phyloP scores from a whole-genome alignment of 2,888 invertebrate genomes.

The Bellardia pandia region DNA sequence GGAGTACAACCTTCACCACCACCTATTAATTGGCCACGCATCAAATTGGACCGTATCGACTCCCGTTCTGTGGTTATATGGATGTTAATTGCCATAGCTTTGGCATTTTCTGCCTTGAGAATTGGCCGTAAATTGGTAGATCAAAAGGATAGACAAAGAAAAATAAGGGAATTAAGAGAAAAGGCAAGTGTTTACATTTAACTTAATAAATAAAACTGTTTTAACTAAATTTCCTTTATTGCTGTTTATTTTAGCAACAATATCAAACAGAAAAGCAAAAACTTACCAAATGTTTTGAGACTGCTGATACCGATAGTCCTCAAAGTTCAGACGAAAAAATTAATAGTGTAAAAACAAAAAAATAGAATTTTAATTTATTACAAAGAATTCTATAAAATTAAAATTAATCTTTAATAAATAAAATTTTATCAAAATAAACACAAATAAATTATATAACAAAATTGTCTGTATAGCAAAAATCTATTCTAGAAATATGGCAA shows the following conservation, averaged over 20 bases:
- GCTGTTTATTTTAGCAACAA: constrained; percentile 14
- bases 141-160: constrained; percentile 75
- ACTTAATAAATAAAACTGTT: background rate
- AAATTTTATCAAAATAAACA: too few relatives aligned
- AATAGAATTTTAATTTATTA: constrained; percentile 1
- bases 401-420: too few relatives aligned
- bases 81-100: constrained; percentile 80
- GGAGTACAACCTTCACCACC: constrained; percentile 75
- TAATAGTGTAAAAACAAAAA: background rate
- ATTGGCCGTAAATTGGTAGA: constrained; percentile 78
- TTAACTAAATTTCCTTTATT: background rate
- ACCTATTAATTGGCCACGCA: constrained; percentile 80
- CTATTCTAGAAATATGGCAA: too few relatives aligned
- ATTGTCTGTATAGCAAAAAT: too few relatives aligned
- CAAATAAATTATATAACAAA: too few relatives aligned
- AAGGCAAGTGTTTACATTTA: constrained; percentile 5
- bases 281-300: constrained; percentile 6
- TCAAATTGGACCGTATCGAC: constrained; percentile 81
- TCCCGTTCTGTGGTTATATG: constrained; percentile 83
- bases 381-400: background rate
- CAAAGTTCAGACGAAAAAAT: background rate
- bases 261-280: constrained; percentile 17
- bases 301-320: background rate
- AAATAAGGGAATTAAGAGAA: constrained; percentile 38
- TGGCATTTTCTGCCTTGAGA: constrained; percentile 80